phyloP scores from a whole-genome alignment of 1,140 invertebrate species.

The Heliconius nattereri region DNA sequence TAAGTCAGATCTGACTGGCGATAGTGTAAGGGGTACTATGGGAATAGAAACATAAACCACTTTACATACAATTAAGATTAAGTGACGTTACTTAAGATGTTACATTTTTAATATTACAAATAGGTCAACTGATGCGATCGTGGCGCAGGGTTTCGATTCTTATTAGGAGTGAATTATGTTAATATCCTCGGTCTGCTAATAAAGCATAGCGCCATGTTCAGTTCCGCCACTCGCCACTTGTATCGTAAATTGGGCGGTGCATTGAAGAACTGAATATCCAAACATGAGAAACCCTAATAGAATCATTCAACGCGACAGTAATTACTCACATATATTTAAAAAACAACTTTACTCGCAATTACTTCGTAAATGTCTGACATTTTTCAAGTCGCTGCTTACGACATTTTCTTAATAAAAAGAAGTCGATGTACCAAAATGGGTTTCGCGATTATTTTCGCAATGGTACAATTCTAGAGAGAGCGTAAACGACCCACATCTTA shows the following conservation, averaged over 20 bases:
- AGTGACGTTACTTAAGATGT: constrained; percentile 2
- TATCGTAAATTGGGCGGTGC: no score
- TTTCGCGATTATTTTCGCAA: background rate
- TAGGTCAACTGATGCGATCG: background rate
- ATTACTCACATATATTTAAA: background rate
- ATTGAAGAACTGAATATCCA: no score
- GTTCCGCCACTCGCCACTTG: no score
- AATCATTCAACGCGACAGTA: background rate
- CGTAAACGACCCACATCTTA: constrained; percentile 9
- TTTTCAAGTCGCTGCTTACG: background rate
- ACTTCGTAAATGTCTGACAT: background rate
- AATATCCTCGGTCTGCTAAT: no score
- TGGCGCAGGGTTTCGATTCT: no score
- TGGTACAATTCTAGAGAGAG: background rate
- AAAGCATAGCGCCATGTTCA: no score
- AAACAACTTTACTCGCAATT: background rate
- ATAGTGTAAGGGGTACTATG: background rate
- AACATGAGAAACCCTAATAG: no score
- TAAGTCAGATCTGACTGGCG: background rate
- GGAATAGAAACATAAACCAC: background rate
- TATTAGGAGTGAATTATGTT: no score
- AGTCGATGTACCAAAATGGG: constrained; percentile 8
- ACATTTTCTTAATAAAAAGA: constrained; percentile 1
- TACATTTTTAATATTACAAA: background rate
- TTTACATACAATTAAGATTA: constrained; percentile 25